Conservation (phyloP, 2,113 vertebrate species). For the Solea senegalensis region DNA sequence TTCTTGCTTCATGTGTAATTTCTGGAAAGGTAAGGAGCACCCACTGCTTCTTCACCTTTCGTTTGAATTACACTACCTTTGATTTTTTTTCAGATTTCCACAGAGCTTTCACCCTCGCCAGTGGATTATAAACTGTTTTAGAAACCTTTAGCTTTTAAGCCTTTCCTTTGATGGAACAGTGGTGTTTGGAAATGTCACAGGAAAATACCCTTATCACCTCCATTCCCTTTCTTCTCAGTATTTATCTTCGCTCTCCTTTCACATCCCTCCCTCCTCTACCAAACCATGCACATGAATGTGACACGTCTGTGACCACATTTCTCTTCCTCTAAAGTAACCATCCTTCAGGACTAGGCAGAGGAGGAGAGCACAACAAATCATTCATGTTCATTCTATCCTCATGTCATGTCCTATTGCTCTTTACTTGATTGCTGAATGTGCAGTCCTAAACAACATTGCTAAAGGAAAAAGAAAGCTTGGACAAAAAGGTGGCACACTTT, state of each 20-base stretch:
- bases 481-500: neutral
- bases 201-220: conserved; percentile 5
- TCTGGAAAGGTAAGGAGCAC: conserved; percentile 84
- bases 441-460: conserved; percentile 1
- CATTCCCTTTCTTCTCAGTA: conserved; percentile 8
- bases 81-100: conserved; percentile 56
- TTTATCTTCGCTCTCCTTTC: conserved; percentile 23
- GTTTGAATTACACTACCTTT: conserved; percentile 33
- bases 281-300: conserved; percentile 36
- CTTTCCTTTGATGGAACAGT: conserved; percentile 1
- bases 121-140: conserved; percentile 1
- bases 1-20: conserved; percentile 81
- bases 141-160: too few relatives aligned
- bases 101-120: conserved; percentile 6
- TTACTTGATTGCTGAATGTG: conserved; percentile 25
- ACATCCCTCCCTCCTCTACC: conserved; percentile 16
- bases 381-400: conserved; percentile 28
- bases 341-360: conserved; percentile 32
- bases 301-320: conserved; percentile 60
- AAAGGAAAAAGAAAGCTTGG: neutral
- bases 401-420: conserved; percentile 3
- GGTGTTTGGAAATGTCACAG: conserved; percentile 5
- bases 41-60: conserved; percentile 48
- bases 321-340: conserved; percentile 46
- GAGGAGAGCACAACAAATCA: conserved; percentile 27